phyloP scores from a whole-genome alignment of 2,888 invertebrate species.

The Harpalus rufipes region DNA sequence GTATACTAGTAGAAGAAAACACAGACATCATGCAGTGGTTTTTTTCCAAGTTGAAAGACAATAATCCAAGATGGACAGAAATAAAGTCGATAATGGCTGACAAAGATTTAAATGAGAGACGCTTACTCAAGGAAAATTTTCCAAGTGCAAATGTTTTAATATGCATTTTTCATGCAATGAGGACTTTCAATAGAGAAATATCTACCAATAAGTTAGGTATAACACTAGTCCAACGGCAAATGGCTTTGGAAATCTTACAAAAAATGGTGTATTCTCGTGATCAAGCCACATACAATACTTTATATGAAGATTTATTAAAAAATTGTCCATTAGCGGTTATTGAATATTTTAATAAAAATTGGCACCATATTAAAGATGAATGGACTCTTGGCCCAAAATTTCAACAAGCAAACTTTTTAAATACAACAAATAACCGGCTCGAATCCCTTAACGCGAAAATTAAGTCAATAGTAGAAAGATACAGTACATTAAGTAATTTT shows the following conservation, averaged over 20 bases:
- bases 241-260: background rate
- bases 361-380: conserved; percentile 67
- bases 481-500: background rate
- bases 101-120: conserved; percentile 69
- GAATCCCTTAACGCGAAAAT: conserved; percentile 67
- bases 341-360: conserved; percentile 68
- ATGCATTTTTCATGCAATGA: conserved; percentile 67
- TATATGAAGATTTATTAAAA: conserved; percentile 15
- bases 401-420: conserved; percentile 64
- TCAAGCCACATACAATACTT: background rate
- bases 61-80: conserved; percentile 63
- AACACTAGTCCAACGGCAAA: background rate
- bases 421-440: conserved; percentile 68
- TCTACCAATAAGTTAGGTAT: conserved; percentile 67
- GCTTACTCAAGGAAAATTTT: conserved; percentile 65
- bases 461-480: conserved; percentile 25
- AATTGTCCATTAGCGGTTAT: conserved; percentile 55
- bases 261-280: conserved; percentile 12
- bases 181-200: conserved; percentile 69
- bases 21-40: too few species aligned
- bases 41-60: conserved; percentile 35
- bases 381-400: conserved; percentile 63
- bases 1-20: too few species aligned
- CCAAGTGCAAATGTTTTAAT: conserved; percentile 66
- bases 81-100: conserved; percentile 69